Evolutionary conservation across 1,140 invertebrate species (phyloP).

Genomic region (Cydia pomonella): DNA sequence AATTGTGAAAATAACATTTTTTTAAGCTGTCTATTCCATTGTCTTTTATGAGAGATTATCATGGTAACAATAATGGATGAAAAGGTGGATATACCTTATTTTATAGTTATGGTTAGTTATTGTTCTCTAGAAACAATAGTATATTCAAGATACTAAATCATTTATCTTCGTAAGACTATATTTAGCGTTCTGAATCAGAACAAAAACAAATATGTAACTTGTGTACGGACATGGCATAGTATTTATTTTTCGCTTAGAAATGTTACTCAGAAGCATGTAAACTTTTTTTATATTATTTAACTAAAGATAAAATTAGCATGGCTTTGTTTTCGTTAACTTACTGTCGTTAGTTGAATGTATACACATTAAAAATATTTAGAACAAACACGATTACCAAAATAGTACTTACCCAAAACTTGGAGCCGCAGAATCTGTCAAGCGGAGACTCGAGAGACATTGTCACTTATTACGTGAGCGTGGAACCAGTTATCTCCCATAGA

Average conservation of each 20-base stretch:
- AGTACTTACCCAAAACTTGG: constrained; percentile 85
- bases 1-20: too few species aligned
- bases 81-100: too few species aligned
- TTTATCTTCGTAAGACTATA: not conserved
- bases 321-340: not conserved
- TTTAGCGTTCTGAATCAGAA: not conserved
- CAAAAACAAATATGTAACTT: not conserved
- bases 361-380: not conserved
- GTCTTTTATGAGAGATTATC: too few species aligned
- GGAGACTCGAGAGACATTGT: constrained; percentile 73
- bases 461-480: constrained; percentile 39
- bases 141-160: too few species aligned
- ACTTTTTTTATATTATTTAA: not conserved
- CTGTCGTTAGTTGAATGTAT: not conserved
- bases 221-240: not conserved
- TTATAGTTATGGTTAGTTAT: too few species aligned
- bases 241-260: not conserved
- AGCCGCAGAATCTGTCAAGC: constrained; percentile 84
- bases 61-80: too few species aligned
- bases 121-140: too few species aligned
- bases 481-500: constrained; percentile 35
- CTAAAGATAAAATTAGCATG: not conserved
- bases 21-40: too few species aligned
- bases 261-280: not conserved
- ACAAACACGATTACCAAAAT: not conserved